Base-by-base conservation (phyloP, 2,797 vertebrate species). In the Tenualosa ilisha region DNA sequence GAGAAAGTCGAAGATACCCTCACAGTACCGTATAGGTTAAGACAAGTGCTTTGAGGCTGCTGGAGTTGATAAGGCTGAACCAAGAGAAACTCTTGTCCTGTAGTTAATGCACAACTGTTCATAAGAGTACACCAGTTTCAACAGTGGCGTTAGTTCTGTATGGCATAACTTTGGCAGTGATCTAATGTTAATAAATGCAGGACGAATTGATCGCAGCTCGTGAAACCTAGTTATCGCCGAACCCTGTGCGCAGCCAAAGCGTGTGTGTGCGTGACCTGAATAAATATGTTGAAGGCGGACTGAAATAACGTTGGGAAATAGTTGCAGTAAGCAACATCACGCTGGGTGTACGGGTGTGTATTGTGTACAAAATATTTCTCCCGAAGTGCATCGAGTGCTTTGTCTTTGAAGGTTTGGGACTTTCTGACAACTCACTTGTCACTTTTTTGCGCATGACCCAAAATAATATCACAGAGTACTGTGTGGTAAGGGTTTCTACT, bases 11-110 rank as follows among this genome's bases (percentile, higher is more conserved):
- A 6, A n/a, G 31, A 37, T 12, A 75, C 13, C 68, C 72, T 37
- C 37, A 17, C 40, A 3, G 72, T 8, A 40, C 11, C 7, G 40
- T 43, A 9, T 46, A 40, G 72, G 40, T 40, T 72, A 72, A 46
- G 72, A 79, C 72, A 79, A 79, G 72, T 79, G 72, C 72, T 79
- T 79, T 79, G 37, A 37, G 37, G 40, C 17, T 31, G 11, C 68
- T 43, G 68, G 17, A 75, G 68, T 75, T 72, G 65, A 37, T 40
- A 40, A 75, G 68, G 17, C 37, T 37, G 72, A 79, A 79, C 2
- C 72, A 46, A 40, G 72, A 5, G 15, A 12, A 79, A 46, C 65
- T 72, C 72, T 46, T 46, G 72, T 20, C 17, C 37, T 6, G 37
- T 72, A 0, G 63, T 3, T 11, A 20, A 43, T 79, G 20, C 37